Base-by-base conservation (phyloP, 2,797 vertebrate species). In the Gambusia yucatana region DNA sequence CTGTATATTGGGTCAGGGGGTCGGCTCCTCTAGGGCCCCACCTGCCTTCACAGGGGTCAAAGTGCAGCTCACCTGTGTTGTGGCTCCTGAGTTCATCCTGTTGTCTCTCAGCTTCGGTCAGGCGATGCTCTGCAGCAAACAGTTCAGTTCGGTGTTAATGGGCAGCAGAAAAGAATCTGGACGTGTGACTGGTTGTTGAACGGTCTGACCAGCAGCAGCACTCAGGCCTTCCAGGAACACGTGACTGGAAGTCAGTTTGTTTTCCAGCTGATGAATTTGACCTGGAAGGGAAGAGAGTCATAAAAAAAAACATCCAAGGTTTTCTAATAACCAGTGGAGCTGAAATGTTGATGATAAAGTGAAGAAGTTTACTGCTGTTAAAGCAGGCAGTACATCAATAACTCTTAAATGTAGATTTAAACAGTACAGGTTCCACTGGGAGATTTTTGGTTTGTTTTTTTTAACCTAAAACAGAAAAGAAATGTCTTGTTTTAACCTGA, bases 231-330 rank as follows among this genome's bases (percentile, higher is more conserved):
- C 76, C 78, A 81, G 75, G 10, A 65, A 75, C n/a, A 13, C 25
- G 3, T 36, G 67, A 73, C 75, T 84, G 47, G 71, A 72, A 55
- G 76, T 81, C 39, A 87, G 44, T 39, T 73, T 39, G 48, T 30
- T 50, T 50, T 39, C 74, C 43, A 82, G 11, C 44, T 82, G 74
- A 36, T 71, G 65, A 0, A 85, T n/a, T 14, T 73, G 59, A 28
- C 22, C 86, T 87, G 78, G 28, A 47, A 65, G 6, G 5, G 17
- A 25, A 33, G 14, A 39, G 33, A 41, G 70, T 28, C 14, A 47
- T 2, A 65, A 43, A 4, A 47, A 43, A 4, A 47, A 30, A 6
- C 73, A 22, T 39, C 17, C 10, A 25, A 41, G 7, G n/a, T 16
- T 36, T 44, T n/a, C 48, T 6, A 6, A 75, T 4, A 2, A 7